phyloP scores from a whole-genome alignment of 2,797 vertebrate genomes.

The Chelonia mydas region DNA sequence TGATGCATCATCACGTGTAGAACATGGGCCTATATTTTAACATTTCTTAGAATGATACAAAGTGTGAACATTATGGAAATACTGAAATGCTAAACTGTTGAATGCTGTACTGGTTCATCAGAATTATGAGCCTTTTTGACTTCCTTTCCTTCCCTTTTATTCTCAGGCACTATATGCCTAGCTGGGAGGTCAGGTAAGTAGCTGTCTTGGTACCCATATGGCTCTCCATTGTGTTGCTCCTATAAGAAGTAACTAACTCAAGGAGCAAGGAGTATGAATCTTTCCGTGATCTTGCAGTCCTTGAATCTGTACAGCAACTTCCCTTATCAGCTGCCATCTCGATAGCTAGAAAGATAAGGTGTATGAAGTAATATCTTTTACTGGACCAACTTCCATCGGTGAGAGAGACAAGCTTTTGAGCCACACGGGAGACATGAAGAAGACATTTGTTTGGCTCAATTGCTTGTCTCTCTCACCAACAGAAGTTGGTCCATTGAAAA shows the following conservation, averaged over 20 bases:
- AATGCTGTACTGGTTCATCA: constrained; percentile 50
- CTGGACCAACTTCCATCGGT: neutral
- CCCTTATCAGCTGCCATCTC: constrained; percentile 2
- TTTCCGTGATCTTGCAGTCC: constrained; percentile 28
- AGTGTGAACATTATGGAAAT: constrained; percentile 17
- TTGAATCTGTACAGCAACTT: neutral
- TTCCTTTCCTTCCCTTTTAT: neutral
- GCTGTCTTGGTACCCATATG: constrained; percentile 21
- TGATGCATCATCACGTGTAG: neutral
- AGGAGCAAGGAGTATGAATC: constrained; percentile 35
- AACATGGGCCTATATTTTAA: constrained; percentile 30
- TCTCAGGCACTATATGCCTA: neutral
- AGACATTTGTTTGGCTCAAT: neutral
- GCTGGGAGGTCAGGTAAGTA: constrained; percentile 43
- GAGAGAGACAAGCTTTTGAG: neutral
- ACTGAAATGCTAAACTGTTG: constrained; percentile 23
- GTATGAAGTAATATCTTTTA: neutral
- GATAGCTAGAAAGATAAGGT: neutral
- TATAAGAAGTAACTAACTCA: constrained; percentile 29
- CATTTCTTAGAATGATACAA: neutral
- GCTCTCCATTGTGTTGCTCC: constrained; percentile 34
- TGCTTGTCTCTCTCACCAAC: neutral
- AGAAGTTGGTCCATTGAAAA: neutral
- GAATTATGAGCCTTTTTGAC: constrained; percentile 43
- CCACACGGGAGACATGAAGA: neutral